Conservation (phyloP, 2,888 invertebrate species). For the Cerceris ruficornis region DNA sequence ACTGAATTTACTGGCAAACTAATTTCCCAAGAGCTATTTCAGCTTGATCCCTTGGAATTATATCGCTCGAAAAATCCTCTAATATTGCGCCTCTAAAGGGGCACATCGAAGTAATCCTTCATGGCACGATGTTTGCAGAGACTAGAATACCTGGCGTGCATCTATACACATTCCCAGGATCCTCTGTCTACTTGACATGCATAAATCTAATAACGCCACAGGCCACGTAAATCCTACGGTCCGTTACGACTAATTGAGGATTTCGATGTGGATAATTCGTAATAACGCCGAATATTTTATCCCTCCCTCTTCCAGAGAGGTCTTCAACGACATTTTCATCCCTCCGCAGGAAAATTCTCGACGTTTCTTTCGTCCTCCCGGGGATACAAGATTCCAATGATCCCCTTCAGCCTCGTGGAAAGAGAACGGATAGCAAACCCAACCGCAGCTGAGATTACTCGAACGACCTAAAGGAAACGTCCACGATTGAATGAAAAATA, state of each 20-base stretch:
- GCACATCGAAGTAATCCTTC: slow-evolving; percentile 17
- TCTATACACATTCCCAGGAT: slow-evolving; percentile 38
- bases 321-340: too few species aligned
- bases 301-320: too few species aligned
- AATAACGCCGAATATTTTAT: background rate
- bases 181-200: slow-evolving; percentile 48
- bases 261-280: slow-evolving; percentile 40
- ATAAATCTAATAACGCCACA: slow-evolving; percentile 50
- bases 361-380: too few species aligned
- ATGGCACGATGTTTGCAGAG: slow-evolving; percentile 16
- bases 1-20: too few species aligned
- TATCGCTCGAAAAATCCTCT: background rate
- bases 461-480: too few species aligned
- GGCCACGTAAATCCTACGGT: slow-evolving; percentile 47
- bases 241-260: slow-evolving; percentile 55
- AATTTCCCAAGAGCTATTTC: too few species aligned
- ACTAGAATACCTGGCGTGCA: slow-evolving; percentile 18
- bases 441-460: too few species aligned
- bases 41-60: too few species aligned
- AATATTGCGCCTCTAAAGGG: background rate
- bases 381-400: too few species aligned
- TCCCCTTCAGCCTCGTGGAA: too few species aligned
- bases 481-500: background rate
- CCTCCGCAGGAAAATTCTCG: too few species aligned
- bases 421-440: too few species aligned